Base-by-base conservation (phyloP, 2,888 invertebrate genomes). In the Trichopoda pennipes region DNA sequence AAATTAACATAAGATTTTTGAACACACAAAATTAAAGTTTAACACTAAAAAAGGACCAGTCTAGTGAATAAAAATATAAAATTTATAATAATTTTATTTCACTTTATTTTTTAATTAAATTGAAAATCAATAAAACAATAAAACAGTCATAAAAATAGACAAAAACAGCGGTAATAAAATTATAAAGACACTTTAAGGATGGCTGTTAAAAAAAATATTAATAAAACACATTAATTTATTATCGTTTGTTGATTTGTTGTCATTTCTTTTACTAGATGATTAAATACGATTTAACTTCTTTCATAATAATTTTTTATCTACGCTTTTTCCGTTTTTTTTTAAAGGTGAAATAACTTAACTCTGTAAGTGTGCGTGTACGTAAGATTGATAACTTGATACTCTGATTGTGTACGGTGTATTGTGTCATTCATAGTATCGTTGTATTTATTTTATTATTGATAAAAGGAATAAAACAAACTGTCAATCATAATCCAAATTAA, bases 401-500 rank as follows among this genome's bases (percentile, higher is more conserved):
- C 17, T 44, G 63, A 70, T 64, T 56, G 64, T 56, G 58, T 70
- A 63, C n/a, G 44, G 17, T 72, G 56, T 77, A 56, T 63, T 79
- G 60, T 74, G 47, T 70, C 74, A 64, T 69, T 82, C 55, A 66
- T 16, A 38, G 44, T 58, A 64, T 23, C 44, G 19, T 51, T 68
- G 9, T 32, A 32, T 42, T 35, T 49, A 55, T 49, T 47, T 66
- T 66, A 53, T 70, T 47, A 56, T 74, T 70, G 64, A 69, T n/a
- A 12, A 38, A 79, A 79, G 82, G 78, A 74, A 79, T 82, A 70
- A 66, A 82, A 82, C 60, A 79, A 66, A 79, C 75, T 82, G 82
- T 79, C 82, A 82, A 79, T 82, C 82, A 82, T 82, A 79, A 82
- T 82, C 78, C 82, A 82, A 79, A 79, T 82, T 82, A 82, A 82